Base-by-base conservation (phyloP, 2,113 vertebrate species). In the Siniperca knerii region DNA sequence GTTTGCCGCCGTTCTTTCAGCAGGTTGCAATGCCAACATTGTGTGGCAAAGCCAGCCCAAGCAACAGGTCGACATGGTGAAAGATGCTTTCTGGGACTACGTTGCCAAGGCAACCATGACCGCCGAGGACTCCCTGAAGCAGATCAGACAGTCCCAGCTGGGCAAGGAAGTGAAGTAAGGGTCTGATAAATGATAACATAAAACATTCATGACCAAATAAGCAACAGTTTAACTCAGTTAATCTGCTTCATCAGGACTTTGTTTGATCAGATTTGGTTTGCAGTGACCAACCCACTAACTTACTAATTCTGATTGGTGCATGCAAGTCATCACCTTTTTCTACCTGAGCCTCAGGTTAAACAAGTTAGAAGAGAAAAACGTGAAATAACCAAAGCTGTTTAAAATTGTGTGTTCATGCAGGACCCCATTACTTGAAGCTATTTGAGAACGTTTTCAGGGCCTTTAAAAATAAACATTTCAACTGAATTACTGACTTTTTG, bases 1-100 rank as follows among this genome's bases (percentile, higher is more conserved):
- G 10, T 60, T 40, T n/a, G 21, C 1, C 3, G 71, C 20, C 65
- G 25, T 57, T 62, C 23, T 75, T 1, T 15, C 69, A 57, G 35
- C 66, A 87, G 92, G 72, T 42, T 93, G 92, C 79, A 57, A 94
- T 71, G 95, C 90, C 81, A 85, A 83, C 54, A 11, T 90, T 0
- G 58, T 87, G 35, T 69, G 81, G 77, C 84, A 84, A 4, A 82
- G 75, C 60, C 82, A 88, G 68, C 87, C 92, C 65, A 82, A 83
- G 42, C 37, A 29, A 16, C 89, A 92, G 75, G 81, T 91, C 1
- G 92, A 96, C 1, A 78, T 93, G 82, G 71, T 93, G 33, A 93
- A 87, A 46, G 89, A 94, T 80, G 89, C 92, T 46, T 95, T 95
- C 78, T 95, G 93, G 95, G 90, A 92, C 40, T 95, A 94, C 6